Evolutionary conservation across 2,113 vertebrate genomes (phyloP).

Genomic region (Epinephelus moara): DNA sequence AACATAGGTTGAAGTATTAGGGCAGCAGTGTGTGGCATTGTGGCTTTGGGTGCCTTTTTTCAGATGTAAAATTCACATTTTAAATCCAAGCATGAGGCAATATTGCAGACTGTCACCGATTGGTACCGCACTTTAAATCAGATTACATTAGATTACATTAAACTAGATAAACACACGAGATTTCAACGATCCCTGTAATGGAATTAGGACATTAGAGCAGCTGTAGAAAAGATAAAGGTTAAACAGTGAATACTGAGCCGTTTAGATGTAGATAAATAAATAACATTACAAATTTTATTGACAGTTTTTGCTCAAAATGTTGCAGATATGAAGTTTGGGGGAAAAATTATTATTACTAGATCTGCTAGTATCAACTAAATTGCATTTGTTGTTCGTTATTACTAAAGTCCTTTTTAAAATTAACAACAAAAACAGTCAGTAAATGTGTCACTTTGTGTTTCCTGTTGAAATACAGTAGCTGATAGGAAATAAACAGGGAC

Average conservation of each 20-base stretch:
- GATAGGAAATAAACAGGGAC: no score
- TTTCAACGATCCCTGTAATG: constrained; percentile 48
- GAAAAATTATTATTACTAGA: not conserved
- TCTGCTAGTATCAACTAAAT: not conserved
- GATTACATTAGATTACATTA: constrained; percentile 37
- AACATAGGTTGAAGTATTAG: not conserved
- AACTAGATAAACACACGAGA: constrained; percentile 17
- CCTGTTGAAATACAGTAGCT: no score
- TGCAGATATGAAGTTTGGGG: not conserved
- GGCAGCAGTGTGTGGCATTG: not conserved
- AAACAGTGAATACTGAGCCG: not conserved
- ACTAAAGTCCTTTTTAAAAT: no score
- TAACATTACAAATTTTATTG: not conserved
- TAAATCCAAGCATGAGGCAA: not conserved
- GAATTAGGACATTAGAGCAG: constrained; percentile 40
- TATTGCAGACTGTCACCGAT: constrained; percentile 1
- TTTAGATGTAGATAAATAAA: not conserved
- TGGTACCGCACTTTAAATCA: constrained; percentile 9
- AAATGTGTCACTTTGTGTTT: no score
- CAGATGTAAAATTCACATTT: not conserved
- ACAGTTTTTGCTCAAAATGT: not conserved
- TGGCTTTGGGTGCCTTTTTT: not conserved
- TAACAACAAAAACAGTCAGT: no score
- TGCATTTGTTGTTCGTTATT: not conserved
- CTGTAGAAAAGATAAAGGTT: not conserved